These are phyloP conservation scores for Sepiola atlantica DNA, from an alignment of 2,888 invertebrate genomes.

Conservation along the genomic window DNA sequence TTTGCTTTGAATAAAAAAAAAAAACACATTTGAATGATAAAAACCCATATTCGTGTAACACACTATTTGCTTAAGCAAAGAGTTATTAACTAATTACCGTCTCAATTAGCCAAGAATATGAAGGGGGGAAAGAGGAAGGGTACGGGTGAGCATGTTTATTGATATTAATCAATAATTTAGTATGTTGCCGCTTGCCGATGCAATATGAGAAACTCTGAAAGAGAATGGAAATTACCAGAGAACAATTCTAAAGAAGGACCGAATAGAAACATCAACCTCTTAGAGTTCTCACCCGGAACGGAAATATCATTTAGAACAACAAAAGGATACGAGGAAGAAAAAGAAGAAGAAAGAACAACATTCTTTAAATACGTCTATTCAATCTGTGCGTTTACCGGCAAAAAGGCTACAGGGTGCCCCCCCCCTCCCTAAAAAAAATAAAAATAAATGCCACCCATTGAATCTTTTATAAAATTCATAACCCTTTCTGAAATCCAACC, in stretches of 20 bases:
- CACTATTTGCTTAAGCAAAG: constrained; percentile 16
- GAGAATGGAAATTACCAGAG: not conserved
- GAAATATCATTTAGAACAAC: not conserved
- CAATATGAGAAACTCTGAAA: not conserved
- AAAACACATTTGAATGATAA: not conserved
- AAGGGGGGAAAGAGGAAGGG: not conserved
- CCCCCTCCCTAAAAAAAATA: no score
- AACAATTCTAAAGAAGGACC: not conserved
- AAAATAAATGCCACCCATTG: no score
- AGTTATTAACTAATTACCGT: not conserved
- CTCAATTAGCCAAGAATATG: not conserved
- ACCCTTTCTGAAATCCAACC: no score
- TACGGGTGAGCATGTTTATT: not conserved
- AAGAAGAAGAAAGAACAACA: not conserved
- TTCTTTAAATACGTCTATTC: no score
- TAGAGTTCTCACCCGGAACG: not conserved
- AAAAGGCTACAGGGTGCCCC: no score
- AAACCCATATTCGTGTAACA: not conserved
- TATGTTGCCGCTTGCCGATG: not conserved
- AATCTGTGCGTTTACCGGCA: no score
- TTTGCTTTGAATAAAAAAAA: not conserved
- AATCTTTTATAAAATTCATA: no score
- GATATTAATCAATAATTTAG: constrained; percentile 3
- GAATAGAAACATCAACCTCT: constrained; percentile 16
- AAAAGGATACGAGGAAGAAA: not conserved